Conservation (phyloP, 1,140 invertebrate species). For the Arctopsyche grandis region DNA sequence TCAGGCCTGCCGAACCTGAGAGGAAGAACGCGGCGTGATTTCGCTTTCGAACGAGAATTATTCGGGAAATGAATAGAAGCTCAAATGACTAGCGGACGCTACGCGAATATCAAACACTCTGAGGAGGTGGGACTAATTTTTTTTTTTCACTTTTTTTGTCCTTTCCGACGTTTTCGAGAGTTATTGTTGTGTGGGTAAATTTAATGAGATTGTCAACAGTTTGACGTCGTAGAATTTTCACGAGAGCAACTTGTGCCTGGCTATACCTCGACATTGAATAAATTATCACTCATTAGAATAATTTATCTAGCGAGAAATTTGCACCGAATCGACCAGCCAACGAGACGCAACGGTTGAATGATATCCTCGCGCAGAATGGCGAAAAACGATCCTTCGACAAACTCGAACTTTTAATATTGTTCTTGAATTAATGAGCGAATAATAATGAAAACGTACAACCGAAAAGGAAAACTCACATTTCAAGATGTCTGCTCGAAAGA, state of each 20-base stretch:
- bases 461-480: no score
- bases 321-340: not conserved
- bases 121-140: not conserved
- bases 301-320: slow-evolving; percentile 37
- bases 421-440: slow-evolving; percentile 21
- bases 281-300: slow-evolving; percentile 39
- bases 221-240: slow-evolving; percentile 20
- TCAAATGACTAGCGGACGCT: slow-evolving; percentile 11
- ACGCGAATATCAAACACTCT: slow-evolving; percentile 16
- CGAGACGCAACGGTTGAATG: no score
- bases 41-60: not conserved
- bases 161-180: not conserved
- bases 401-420: slow-evolving; percentile 2
- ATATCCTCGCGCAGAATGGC: not conserved
- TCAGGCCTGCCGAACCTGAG: not conserved
- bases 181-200: not conserved
- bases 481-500: no score
- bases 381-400: not conserved
- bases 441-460: not conserved
- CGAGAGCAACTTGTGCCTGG: not conserved
- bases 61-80: not conserved
- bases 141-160: not conserved
- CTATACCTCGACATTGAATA: slow-evolving; percentile 34
- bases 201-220: slow-evolving; percentile 37
- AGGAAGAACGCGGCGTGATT: slow-evolving; percentile 18